phyloP scores from a whole-genome alignment of 2,113 vertebrate genomes.

The Aldabrachelys gigantea region DNA sequence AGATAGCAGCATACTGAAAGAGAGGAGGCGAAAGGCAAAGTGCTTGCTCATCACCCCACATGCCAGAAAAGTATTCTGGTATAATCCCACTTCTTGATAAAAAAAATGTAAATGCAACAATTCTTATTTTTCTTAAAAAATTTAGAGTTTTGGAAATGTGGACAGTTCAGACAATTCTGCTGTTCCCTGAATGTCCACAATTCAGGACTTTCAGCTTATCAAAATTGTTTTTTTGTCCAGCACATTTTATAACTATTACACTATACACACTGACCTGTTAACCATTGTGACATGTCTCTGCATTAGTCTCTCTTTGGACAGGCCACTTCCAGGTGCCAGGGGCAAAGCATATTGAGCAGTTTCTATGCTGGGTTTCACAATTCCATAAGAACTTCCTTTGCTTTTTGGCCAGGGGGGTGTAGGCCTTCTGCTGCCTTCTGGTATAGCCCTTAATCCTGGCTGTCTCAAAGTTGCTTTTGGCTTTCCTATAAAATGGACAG shows the following conservation, averaged over 20 bases:
- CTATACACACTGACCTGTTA: constrained; percentile 58
- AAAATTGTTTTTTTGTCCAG: not conserved
- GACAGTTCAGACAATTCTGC: not conserved
- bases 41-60: not conserved
- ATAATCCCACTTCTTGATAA: not conserved
- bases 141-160: not conserved
- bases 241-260: not conserved
- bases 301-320: constrained; percentile 34
- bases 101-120: not conserved
- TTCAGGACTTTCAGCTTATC: not conserved
- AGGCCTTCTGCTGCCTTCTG: constrained; percentile 53
- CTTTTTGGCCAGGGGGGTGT: constrained; percentile 18
- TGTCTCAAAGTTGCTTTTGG: constrained; percentile 86
- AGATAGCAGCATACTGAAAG: not conserved
- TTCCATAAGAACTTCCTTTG: not conserved
- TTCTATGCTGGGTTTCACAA: constrained; percentile 51
- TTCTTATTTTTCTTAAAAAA: not conserved
- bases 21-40: not conserved
- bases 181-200: not conserved
- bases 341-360: constrained; percentile 21
- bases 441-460: constrained; percentile 69
- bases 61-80: not conserved
- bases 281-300: constrained; percentile 52
- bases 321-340: constrained; percentile 48
- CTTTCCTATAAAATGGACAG: constrained; percentile 73